Percentiles rank a stretch among this genome's conserved stretches.
Conservation (phyloP, 2,797 vertebrate species). For the Aphelocoma californica region DNA sequence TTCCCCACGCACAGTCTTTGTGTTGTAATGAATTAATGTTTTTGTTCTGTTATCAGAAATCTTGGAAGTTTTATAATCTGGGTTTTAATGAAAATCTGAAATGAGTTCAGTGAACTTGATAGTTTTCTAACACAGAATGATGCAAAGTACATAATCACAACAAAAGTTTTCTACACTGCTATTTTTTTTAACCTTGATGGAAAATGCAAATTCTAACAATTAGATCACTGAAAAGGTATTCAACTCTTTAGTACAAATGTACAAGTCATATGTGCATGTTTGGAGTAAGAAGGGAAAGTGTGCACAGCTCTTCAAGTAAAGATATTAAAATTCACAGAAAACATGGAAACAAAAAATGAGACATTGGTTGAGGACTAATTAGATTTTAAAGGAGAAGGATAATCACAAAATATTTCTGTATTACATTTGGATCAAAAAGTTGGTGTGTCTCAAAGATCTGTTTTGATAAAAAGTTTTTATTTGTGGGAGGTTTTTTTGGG, state of each 20-base stretch:
- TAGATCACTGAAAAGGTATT: neutral
- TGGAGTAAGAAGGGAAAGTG: neutral
- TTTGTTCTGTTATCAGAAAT: neutral
- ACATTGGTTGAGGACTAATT: neutral
- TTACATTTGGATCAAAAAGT: neutral
- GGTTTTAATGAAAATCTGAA: neutral
- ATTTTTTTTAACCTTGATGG: neutral
- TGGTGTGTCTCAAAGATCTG: fast-evolving
- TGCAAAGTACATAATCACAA: neutral
- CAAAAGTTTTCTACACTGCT: fast-evolving
- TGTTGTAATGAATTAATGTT: neutral
- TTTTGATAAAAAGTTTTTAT: neutral
- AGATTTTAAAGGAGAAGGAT: neutral
- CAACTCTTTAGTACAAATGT: neutral
- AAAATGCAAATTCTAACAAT: neutral
- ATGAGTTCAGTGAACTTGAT: neutral
- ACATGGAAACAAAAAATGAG: neutral
- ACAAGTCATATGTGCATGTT: neutral
- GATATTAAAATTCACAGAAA: neutral
- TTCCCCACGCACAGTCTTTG: neutral
- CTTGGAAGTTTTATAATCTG: neutral
- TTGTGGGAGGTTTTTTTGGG: fast-evolving
- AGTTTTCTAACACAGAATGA: neutral
- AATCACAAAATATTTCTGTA: neutral
- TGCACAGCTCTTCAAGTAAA: neutral